These are phyloP conservation scores for Lycophotia porphyrea DNA, from an alignment of 2,888 invertebrate genomes.

Conservation along the genomic window DNA sequence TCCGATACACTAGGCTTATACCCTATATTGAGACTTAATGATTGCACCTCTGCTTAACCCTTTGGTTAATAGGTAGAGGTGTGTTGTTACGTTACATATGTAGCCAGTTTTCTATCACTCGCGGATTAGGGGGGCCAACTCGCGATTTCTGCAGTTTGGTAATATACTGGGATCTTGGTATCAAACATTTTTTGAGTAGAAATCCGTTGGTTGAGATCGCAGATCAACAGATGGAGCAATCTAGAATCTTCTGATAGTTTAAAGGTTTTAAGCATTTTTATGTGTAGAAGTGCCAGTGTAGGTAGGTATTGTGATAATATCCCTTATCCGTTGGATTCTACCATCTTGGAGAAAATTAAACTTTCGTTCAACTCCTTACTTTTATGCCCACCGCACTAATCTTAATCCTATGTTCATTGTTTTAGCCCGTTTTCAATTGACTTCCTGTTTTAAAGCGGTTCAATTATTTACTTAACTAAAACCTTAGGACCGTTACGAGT, in stretches of 20 bases:
- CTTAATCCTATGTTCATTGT: slow-evolving; percentile 2
- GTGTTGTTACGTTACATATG: not conserved
- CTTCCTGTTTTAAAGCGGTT: slow-evolving; percentile 45
- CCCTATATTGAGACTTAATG: not conserved
- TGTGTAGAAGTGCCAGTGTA: too few species aligned
- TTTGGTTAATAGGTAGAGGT: too few species aligned
- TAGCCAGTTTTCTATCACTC: too few species aligned
- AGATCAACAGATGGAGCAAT: too few species aligned
- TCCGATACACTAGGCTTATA: not conserved
- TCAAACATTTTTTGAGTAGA: too few species aligned
- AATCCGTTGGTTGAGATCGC: too few species aligned
- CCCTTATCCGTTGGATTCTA: not conserved
- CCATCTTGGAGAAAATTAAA: not conserved
- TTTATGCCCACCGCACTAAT: not conserved
- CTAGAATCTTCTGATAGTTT: too few species aligned
- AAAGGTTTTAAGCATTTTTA: too few species aligned
- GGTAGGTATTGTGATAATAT: not conserved
- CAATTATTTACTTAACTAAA: slow-evolving; percentile 52
- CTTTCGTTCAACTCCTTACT: not conserved
- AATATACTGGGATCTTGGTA: too few species aligned
- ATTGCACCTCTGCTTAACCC: not conserved
- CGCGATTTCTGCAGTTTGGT: too few species aligned
- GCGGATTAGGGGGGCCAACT: too few species aligned
- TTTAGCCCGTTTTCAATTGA: slow-evolving; percentile 44
- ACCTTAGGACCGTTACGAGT: slow-evolving; percentile 45